phyloP scores from a whole-genome alignment of 64 coral and sea anemone genomes.

The Montipora efflorescens region DNA sequence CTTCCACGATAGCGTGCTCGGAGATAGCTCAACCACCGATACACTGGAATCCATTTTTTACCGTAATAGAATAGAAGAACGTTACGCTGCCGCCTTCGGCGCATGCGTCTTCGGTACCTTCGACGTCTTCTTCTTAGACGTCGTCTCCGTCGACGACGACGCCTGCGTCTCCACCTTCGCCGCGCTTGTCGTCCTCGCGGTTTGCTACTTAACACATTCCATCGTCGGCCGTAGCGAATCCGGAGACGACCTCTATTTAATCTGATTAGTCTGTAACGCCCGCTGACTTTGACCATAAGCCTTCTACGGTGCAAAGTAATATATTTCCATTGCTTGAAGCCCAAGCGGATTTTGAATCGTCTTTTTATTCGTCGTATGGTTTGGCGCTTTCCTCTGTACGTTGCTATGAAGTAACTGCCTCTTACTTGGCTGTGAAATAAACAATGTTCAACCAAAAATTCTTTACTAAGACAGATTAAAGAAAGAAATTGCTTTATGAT shows the following conservation, averaged over 20 bases:
- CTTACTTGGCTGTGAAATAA: not conserved
- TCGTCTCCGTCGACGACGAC: conserved; percentile 13
- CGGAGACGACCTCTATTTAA: not conserved
- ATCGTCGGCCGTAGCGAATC: not conserved
- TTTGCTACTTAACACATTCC: not conserved
- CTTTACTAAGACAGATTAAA: too few species aligned
- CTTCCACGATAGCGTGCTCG: not conserved
- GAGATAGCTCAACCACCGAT: not conserved
- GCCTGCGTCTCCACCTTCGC: conserved; percentile 16
- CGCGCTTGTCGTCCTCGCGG: not conserved
- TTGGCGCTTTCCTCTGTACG: conserved; percentile 7
- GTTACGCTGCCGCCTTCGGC: not conserved
- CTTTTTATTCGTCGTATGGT: conserved; percentile 15
- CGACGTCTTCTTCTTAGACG: conserved; percentile 24
- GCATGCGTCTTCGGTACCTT: conserved; percentile 17
- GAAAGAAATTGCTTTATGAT: too few species aligned
- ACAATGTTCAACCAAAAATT: not conserved
- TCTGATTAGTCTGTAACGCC: conserved; percentile 12
- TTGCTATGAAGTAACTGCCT: conserved; percentile 4
- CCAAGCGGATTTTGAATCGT: conserved; percentile 14
- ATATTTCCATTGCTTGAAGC: not conserved
- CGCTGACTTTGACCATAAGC: not conserved
- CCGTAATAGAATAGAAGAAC: conserved; percentile 16
- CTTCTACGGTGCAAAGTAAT: not conserved
- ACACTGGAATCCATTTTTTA: not conserved